phyloP scores from a whole-genome alignment of 2,113 vertebrate genomes.

The Ellobius talpinus region DNA sequence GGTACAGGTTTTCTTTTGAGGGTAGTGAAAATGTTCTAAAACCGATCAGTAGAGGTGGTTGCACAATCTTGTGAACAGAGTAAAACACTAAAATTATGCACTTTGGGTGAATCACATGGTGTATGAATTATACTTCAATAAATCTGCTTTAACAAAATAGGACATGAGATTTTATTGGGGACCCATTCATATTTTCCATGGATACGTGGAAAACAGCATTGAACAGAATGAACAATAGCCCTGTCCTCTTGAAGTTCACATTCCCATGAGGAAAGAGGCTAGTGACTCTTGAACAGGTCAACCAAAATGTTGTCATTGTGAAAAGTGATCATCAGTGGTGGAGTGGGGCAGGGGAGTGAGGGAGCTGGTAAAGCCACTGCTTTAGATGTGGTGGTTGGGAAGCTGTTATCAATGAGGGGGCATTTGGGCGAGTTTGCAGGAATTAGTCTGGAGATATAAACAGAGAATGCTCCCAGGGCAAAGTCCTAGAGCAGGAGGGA shows the following conservation, averaged over 20 bases:
- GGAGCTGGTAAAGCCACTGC: neutral
- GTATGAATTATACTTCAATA: neutral
- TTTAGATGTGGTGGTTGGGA: neutral
- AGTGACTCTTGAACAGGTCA: neutral
- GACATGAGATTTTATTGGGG: neutral
- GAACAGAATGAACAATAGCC: neutral
- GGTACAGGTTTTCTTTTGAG: neutral
- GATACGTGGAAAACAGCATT: neutral
- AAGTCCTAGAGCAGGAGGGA: neutral
- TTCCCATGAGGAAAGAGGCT: neutral
- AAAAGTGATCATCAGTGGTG: neutral
- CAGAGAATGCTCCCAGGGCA: rapidly evolving
- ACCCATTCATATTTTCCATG: neutral
- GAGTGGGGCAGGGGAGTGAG: rapidly evolving
- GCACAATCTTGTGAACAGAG: neutral
- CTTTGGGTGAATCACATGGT: neutral
- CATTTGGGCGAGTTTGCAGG: neutral
- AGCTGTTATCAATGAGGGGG: neutral
- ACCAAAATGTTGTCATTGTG: neutral
- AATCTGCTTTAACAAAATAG: neutral
- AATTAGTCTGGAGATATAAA: neutral
- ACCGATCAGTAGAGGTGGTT: neutral
- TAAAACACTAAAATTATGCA: neutral
- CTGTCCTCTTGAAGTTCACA: neutral
- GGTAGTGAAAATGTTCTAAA: neutral